Evolutionary conservation across 2,797 vertebrate genomes (phyloP).

Genomic region (Miichthys miiuy): DNA sequence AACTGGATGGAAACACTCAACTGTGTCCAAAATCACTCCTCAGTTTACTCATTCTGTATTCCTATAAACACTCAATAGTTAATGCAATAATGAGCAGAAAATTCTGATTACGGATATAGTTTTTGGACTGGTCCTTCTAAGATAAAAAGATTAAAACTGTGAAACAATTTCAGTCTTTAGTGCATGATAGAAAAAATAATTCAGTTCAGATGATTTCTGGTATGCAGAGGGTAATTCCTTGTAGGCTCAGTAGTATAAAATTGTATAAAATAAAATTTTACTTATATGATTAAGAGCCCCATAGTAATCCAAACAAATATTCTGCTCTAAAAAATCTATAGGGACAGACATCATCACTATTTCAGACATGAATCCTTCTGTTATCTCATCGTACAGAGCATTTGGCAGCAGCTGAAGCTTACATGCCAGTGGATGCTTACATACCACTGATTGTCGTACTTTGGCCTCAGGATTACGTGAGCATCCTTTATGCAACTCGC

Average conservation of each 20-base stretch:
- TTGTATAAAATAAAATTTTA: neutral
- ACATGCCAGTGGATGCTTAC: constrained; percentile 10
- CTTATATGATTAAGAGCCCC: too few species aligned
- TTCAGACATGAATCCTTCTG: constrained; percentile 5
- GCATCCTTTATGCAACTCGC: neutral
- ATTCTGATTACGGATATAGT: too few species aligned
- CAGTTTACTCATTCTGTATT: neutral
- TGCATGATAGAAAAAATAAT: too few species aligned
- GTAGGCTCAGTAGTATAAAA: neutral
- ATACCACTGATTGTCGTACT: constrained; percentile 26
- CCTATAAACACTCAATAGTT: neutral
- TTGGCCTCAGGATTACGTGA: constrained; percentile 31
- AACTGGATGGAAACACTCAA: neutral
- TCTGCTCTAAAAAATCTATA: neutral
- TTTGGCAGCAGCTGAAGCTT: constrained; percentile 40
- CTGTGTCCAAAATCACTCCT: neutral
- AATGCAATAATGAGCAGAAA: too few species aligned
- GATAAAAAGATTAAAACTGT: too few species aligned
- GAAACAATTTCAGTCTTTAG: too few species aligned
- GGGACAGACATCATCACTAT: neutral
- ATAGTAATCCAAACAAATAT: neutral
- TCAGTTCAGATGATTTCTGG: neutral
- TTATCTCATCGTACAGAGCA: neutral
- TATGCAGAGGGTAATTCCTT: neutral
- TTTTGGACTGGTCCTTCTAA: too few species aligned